phyloP scores from a whole-genome alignment of 2,113 vertebrate species.

The Carassius carassius region DNA sequence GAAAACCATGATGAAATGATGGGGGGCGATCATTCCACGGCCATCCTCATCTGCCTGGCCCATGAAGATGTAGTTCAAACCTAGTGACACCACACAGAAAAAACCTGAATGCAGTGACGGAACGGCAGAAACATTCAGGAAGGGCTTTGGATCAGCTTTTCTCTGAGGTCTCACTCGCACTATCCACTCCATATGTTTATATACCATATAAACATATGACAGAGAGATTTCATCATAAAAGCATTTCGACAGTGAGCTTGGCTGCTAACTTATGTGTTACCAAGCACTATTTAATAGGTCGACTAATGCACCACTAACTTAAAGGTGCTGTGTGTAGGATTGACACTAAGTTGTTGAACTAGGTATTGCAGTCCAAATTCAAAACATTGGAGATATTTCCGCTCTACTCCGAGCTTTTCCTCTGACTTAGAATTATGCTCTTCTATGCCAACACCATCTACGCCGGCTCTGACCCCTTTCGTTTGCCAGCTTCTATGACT shows the following conservation, averaged over 20 bases:
- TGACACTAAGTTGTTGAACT: too few relatives aligned
- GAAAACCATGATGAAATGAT: slow-evolving; percentile 89
- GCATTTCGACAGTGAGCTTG: slow-evolving; percentile 63
- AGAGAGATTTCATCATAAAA: background rate
- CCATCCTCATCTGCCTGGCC: slow-evolving; percentile 92
- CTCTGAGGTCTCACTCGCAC: slow-evolving; percentile 16
- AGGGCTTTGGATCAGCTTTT: slow-evolving; percentile 65
- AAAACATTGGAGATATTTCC: too few relatives aligned
- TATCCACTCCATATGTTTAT: slow-evolving; percentile 62
- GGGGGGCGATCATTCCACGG: slow-evolving; percentile 86
- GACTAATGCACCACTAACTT: slow-evolving; percentile 32
- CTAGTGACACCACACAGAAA: slow-evolving; percentile 81
- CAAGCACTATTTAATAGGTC: slow-evolving; percentile 39
- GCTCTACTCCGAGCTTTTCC: too few relatives aligned
- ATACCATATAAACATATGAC: slow-evolving; percentile 63
- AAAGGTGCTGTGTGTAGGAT: too few relatives aligned
- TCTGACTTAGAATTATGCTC: too few relatives aligned
- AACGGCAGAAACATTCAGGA: slow-evolving; percentile 79
- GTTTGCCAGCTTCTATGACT: too few relatives aligned
- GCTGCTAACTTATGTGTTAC: slow-evolving; percentile 60
- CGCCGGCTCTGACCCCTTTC: too few relatives aligned
- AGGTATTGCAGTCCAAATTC: too few relatives aligned
- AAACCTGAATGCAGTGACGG: slow-evolving; percentile 79
- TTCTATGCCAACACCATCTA: too few relatives aligned
- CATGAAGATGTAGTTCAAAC: slow-evolving; percentile 98